phyloP scores from a whole-genome alignment of 2,888 invertebrate species.

The Drosophila putrida region DNA sequence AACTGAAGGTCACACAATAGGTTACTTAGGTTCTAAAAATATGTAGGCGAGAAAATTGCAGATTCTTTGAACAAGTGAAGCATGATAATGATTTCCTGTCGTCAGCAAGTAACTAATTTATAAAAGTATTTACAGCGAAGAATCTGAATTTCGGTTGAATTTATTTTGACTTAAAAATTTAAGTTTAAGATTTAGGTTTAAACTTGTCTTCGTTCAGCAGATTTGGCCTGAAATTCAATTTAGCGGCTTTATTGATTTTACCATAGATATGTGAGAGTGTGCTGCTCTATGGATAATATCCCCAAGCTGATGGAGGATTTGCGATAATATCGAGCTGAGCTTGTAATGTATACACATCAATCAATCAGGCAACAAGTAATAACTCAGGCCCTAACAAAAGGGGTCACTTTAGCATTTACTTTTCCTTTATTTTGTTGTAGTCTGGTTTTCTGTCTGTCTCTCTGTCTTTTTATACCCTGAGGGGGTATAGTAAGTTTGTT shows the following conservation, averaged over 20 bases:
- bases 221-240: constrained; percentile 3
- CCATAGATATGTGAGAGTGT: constrained; percentile 13
- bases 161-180: background rate
- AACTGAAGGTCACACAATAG: constrained; percentile 28
- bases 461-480: no score
- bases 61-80: background rate
- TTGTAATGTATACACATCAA: constrained; percentile 66
- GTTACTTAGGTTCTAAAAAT: constrained; percentile 4
- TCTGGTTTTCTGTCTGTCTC: constrained; percentile 5
- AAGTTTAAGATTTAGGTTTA: constrained; percentile 1
- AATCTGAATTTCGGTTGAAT: background rate
- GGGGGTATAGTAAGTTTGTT: no score
- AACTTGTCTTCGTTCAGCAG: constrained; percentile 3
- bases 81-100: background rate
- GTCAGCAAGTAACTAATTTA: constrained; percentile 5
- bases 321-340: constrained; percentile 46
- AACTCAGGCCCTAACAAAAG: constrained; percentile 71
- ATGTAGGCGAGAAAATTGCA: constrained; percentile 15
- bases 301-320: constrained; percentile 38
- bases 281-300: constrained; percentile 11
- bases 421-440: constrained; percentile 25
- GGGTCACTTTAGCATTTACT: constrained; percentile 44
- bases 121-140: constrained; percentile 15
- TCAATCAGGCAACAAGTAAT: constrained; percentile 78
- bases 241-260: constrained; percentile 38